Conservation (phyloP, 2,113 vertebrate genomes). For the Cygnus atratus region DNA sequence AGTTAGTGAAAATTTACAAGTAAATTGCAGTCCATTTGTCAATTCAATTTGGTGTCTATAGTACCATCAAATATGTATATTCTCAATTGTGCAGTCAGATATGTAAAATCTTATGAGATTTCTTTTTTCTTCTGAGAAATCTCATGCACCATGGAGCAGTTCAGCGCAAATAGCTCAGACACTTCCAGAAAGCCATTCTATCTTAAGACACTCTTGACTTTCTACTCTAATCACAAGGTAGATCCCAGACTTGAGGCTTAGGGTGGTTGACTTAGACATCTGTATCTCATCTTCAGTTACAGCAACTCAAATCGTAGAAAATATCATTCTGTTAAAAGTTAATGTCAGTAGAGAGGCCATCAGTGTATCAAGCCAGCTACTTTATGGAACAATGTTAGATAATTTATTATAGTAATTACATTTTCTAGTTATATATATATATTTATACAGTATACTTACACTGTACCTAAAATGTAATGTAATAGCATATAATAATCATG, state of each 20-base stretch:
- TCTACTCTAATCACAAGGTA: background rate
- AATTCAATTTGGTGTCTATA: rapidly evolving
- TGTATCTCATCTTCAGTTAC: background rate
- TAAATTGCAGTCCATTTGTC: background rate
- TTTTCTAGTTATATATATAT: background rate
- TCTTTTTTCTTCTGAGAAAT: background rate
- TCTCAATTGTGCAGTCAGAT: background rate
- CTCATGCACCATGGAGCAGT: background rate
- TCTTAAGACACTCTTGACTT: rapidly evolving
- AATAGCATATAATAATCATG: background rate
- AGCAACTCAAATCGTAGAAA: background rate
- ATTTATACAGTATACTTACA: background rate
- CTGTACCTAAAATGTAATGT: background rate
- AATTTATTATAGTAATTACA: background rate
- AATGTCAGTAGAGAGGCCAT: background rate
- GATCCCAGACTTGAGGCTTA: background rate
- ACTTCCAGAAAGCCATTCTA: background rate
- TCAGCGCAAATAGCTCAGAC: background rate
- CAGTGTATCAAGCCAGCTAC: background rate
- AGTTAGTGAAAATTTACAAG: background rate
- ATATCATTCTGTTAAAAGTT: background rate
- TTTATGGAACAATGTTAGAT: background rate
- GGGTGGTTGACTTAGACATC: background rate
- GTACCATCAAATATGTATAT: background rate
- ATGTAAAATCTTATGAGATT: background rate